Evolutionary conservation across 2,888 invertebrate species (phyloP).

Genomic region (Dione vanillae): DNA sequence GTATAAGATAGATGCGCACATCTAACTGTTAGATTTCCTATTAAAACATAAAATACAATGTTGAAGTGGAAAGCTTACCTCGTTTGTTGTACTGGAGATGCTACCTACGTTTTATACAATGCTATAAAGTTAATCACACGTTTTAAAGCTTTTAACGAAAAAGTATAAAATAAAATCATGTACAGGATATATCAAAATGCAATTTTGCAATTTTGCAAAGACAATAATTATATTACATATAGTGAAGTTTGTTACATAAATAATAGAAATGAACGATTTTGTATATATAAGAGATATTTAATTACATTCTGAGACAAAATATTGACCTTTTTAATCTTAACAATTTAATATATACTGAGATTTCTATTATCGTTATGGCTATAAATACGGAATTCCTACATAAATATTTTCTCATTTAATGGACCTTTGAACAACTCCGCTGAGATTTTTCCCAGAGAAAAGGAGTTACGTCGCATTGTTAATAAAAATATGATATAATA

Average conservation of each 20-base stretch:
- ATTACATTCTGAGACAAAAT: too few relatives aligned
- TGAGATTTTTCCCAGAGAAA: conserved; percentile 30
- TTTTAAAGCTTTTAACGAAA: neutral
- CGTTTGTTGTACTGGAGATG: conserved; percentile 39
- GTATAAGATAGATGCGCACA: conserved; percentile 16
- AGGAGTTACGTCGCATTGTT: conserved; percentile 28
- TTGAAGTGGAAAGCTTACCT: conserved; percentile 44
- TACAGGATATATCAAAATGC: neutral
- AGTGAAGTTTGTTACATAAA: too few relatives aligned
- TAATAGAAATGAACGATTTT: too few relatives aligned
- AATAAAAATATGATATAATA: conserved; percentile 26
- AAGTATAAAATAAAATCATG: neutral
- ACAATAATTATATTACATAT: too few relatives aligned
- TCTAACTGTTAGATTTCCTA: conserved; percentile 42
- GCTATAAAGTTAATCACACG: conserved; percentile 8
- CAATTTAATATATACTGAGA: neutral
- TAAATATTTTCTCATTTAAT: conserved; percentile 31
- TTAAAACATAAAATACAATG: conserved; percentile 50
- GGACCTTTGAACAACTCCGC: conserved; percentile 28
- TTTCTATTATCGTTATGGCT: conserved; percentile 1
- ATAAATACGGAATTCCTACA: conserved; percentile 19
- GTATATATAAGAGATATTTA: too few relatives aligned
- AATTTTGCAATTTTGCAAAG: too few relatives aligned
- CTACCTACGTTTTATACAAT: conserved; percentile 11
- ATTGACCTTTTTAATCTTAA: neutral